Conservation (phyloP, 2,113 vertebrate species). For the Myotis brandtii region DNA sequence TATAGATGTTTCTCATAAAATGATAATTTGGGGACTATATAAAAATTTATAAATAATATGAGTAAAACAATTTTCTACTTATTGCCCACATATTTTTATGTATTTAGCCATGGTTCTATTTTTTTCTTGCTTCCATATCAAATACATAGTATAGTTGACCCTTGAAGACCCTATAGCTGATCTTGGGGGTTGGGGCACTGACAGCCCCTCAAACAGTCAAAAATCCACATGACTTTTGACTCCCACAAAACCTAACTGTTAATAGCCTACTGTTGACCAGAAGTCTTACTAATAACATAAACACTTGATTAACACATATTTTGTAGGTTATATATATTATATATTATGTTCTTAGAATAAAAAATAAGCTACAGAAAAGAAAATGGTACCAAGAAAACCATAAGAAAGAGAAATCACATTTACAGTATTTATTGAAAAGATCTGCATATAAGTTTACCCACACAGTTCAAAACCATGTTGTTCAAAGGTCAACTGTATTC, state of each 20-base stretch:
- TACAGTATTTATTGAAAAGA: not conserved
- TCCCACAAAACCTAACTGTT: not conserved
- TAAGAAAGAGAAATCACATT: not conserved
- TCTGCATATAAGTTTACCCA: not conserved
- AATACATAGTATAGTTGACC: not conserved
- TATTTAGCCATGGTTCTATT: not conserved
- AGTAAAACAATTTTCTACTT: not conserved
- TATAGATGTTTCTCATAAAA: not conserved
- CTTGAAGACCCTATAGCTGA: not conserved
- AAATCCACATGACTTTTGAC: not conserved
- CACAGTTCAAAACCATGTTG: not conserved
- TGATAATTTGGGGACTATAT: not conserved
- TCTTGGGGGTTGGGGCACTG: not conserved
- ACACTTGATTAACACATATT: not conserved
- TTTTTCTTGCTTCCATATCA: not conserved
- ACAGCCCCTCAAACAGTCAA: not conserved
- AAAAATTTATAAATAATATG: not conserved
- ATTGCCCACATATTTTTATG: not conserved
- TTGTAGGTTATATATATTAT: not conserved
- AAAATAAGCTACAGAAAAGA: not conserved
- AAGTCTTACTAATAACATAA: not conserved
- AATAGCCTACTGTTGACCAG: not conserved
- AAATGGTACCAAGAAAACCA: not conserved
- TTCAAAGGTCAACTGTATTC: not conserved
- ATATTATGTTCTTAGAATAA: not conserved